Evolutionary conservation across 2,113 vertebrate genomes (phyloP).

Genomic region (Rousettus leschenaultii): DNA sequence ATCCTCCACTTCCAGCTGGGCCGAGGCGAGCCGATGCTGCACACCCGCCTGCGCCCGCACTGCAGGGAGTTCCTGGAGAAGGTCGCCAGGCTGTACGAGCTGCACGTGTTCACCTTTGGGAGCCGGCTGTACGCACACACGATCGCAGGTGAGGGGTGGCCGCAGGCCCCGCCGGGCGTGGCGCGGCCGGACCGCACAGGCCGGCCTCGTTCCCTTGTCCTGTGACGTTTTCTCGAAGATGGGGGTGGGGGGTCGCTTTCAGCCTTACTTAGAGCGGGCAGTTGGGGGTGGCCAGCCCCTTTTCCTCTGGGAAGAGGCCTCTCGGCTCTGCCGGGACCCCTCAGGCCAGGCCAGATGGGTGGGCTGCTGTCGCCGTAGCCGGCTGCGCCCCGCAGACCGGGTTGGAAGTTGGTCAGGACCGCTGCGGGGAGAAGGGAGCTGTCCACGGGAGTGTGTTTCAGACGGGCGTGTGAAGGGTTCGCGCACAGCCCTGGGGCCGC

Average conservation of each 20-base stretch:
- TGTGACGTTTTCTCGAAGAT: not conserved
- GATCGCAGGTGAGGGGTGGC: slow-evolving; percentile 86
- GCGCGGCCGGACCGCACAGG: not conserved
- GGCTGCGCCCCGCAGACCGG: fast-evolving
- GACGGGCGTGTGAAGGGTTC: too few relatives aligned
- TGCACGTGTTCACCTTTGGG: slow-evolving; percentile 98
- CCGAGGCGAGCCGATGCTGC: slow-evolving; percentile 96
- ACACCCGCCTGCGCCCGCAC: slow-evolving; percentile 96
- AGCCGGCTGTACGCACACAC: slow-evolving; percentile 99
- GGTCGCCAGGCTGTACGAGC: slow-evolving; percentile 94
- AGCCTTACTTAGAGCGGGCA: fast-evolving
- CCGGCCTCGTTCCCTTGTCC: not conserved
- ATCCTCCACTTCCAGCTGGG: slow-evolving; percentile 98
- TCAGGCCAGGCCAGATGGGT: not conserved
- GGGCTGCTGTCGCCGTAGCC: fast-evolving
- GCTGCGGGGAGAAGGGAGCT: fast-evolving
- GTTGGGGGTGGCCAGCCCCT: not conserved
- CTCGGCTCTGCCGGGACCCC: not conserved
- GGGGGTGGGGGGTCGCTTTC: not conserved
- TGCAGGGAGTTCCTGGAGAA: slow-evolving; percentile 98
- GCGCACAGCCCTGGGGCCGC: not conserved
- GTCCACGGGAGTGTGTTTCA: too few relatives aligned
- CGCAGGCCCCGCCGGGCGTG: not conserved
- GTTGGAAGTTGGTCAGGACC: not conserved
- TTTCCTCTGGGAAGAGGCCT: not conserved